Base-by-base conservation (phyloP, 2,113 vertebrate species). In the Archocentrus centrarchus region DNA sequence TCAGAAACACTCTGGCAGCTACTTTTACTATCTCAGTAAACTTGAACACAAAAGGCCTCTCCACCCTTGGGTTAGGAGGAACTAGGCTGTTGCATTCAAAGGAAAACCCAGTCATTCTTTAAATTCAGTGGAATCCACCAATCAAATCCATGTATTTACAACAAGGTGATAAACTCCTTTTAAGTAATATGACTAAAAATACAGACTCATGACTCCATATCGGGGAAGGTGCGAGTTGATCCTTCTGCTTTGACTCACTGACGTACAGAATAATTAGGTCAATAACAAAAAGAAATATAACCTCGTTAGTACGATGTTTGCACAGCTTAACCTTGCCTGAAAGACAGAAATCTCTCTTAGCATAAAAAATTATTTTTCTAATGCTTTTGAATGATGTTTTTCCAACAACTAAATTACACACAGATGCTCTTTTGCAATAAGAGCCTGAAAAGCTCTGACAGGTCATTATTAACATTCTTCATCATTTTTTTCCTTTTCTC, bases 391-490 rank as follows among this genome's bases (percentile, higher is more conserved):
- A 53, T 73, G 27, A 73, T 80, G 47, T 15, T 79, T 73, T 55
- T 55, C 44, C 68, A 30, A 37, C 15, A 78, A 20, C 77, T 53
- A 88, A 47, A 87, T 11, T 73, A 24, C 24, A 73, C 66, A 73
- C 44, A 73, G 66, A 82, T 66, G 60, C 47, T 85, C 24, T 59
- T 89, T 84, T 27, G 73, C 27, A 70, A 76, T 83, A 80, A 86
- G 47, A 77, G 44, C 84, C 88, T 75, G 27, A 90, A 82, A 90
- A 79, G 60, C 77, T 81, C 41, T 88, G 91, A 77, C 70, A 79
- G 83, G 77, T 84, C 61, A 70, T 82, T 66, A 75, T 44, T 80
- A 75, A 61, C 68, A 1, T 82, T 75, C 27, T 7, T 81, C 58
- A 80, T 80, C 41, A 73, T 53, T 83, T 30, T 30, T 79, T 24